phyloP scores from a whole-genome alignment of 2,797 vertebrate genomes.

The Premnoplex brunnescens region DNA sequence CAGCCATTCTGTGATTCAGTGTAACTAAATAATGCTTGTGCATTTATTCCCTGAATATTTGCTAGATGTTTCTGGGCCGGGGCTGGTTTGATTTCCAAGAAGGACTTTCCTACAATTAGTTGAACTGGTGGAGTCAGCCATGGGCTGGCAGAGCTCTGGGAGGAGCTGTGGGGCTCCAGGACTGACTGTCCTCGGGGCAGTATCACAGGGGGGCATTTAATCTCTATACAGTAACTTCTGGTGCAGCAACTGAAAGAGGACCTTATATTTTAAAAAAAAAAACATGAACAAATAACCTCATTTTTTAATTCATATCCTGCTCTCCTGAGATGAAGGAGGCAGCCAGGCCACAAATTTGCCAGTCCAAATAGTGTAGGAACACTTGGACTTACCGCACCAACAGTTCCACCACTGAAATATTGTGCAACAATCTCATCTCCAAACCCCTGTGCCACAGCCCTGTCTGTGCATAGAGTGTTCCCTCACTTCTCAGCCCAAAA shows the following conservation, averaged over 20 bases:
- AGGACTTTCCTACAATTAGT: not conserved
- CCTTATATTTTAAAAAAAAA: not conserved
- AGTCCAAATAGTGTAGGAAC: not conserved
- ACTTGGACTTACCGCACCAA: not conserved
- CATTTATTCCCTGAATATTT: conserved; percentile 6
- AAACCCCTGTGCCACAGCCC: not conserved
- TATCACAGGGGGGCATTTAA: accelerated
- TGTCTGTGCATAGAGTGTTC: not conserved
- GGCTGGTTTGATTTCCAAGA: not conserved
- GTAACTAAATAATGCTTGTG: not conserved
- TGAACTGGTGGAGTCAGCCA: not conserved
- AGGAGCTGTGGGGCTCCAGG: not conserved
- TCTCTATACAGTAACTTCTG: not conserved
- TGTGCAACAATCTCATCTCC: accelerated
- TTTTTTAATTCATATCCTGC: not conserved
- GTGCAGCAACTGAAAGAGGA: not conserved
- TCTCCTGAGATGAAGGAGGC: not conserved
- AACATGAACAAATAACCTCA: not conserved
- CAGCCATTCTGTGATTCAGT: not conserved
- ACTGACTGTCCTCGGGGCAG: accelerated
- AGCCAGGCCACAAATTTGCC: not conserved
- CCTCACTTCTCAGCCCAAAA: not conserved
- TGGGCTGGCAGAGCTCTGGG: not conserved
- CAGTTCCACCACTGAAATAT: accelerated
- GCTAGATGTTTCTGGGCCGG: not conserved